phyloP scores from a whole-genome alignment of 2,797 vertebrate genomes.

The Pipistrellus pipistrellus region DNA sequence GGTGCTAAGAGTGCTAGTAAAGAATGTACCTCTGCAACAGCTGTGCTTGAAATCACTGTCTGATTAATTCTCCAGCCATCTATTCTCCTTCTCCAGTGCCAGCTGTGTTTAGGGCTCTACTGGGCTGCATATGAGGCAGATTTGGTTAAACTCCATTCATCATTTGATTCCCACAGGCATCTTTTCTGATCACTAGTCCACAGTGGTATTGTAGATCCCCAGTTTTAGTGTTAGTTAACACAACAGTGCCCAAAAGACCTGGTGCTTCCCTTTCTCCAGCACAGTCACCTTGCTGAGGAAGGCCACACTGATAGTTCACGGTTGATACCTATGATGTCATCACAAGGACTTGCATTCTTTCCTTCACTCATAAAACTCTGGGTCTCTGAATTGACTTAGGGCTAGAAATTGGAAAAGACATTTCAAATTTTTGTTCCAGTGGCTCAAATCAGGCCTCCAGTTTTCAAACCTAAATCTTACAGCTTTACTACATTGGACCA shows the following conservation, averaged over 20 bases:
- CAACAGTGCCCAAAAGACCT: neutral
- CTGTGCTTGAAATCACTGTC: neutral
- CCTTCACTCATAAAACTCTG: constrained; percentile 1
- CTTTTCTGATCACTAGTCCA: neutral
- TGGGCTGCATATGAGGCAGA: neutral
- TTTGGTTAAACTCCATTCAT: neutral
- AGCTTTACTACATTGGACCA: neutral
- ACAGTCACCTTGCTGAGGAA: neutral
- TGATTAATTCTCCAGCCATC: neutral
- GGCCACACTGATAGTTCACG: neutral
- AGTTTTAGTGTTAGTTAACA: neutral
- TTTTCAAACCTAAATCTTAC: neutral
- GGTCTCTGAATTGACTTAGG: neutral
- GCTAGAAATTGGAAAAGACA: neutral
- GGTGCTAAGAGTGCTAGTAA: neutral
- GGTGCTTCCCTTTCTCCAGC: neutral
- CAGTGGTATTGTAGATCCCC: neutral
- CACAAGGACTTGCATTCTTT: neutral
- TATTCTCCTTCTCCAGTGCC: neutral
- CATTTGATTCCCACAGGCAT: neutral
- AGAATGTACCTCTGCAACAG: neutral
- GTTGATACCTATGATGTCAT: neutral
- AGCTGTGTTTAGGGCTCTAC: neutral
- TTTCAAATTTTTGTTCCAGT: neutral
- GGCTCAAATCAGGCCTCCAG: neutral